Conservation (phyloP, 2,888 invertebrate species). For the Marasmarcha lunaedactyla region DNA sequence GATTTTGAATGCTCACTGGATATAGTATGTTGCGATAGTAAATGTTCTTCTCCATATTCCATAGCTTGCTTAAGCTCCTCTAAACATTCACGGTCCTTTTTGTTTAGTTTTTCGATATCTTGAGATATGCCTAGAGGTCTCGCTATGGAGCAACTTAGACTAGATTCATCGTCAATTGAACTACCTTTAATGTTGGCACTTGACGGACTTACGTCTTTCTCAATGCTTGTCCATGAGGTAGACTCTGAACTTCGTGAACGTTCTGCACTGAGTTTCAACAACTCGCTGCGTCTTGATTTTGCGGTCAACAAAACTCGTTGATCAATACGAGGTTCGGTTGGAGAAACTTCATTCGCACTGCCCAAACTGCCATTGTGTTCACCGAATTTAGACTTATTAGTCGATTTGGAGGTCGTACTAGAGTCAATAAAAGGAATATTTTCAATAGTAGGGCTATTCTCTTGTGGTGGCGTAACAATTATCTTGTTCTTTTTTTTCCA, state of each 20-base stretch:
- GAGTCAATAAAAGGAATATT: slow-evolving; percentile 61
- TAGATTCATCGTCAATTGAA: slow-evolving; percentile 78
- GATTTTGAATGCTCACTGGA: slow-evolving; percentile 62
- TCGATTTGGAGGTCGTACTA: slow-evolving; percentile 38
- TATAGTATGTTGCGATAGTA: slow-evolving; percentile 46
- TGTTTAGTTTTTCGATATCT: slow-evolving; percentile 75
- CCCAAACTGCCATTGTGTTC: slow-evolving; percentile 58
- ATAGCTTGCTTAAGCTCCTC: slow-evolving; percentile 71
- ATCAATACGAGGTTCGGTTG: slow-evolving; percentile 46
- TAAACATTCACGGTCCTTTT: slow-evolving; percentile 72
- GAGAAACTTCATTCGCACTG: slow-evolving; percentile 48
- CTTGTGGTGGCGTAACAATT: slow-evolving; percentile 72
- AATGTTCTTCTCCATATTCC: slow-evolving; percentile 65
- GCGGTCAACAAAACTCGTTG: slow-evolving; percentile 49
- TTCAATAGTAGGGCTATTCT: slow-evolving; percentile 71
- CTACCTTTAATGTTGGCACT: slow-evolving; percentile 74
- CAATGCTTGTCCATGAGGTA: slow-evolving; percentile 84
- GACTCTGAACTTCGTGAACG: slow-evolving; percentile 84
- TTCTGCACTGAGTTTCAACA: slow-evolving; percentile 77
- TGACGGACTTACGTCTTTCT: slow-evolving; percentile 76
- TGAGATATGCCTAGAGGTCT: slow-evolving; percentile 83
- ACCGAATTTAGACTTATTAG: slow-evolving; percentile 44
- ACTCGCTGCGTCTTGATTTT: slow-evolving; percentile 62
- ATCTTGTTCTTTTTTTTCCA: slow-evolving; percentile 70
- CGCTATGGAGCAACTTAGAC: slow-evolving; percentile 83